Evolutionary conservation across 2,113 vertebrate genomes (phyloP).

Genomic region (Gymnobelideus leadbeateri): DNA sequence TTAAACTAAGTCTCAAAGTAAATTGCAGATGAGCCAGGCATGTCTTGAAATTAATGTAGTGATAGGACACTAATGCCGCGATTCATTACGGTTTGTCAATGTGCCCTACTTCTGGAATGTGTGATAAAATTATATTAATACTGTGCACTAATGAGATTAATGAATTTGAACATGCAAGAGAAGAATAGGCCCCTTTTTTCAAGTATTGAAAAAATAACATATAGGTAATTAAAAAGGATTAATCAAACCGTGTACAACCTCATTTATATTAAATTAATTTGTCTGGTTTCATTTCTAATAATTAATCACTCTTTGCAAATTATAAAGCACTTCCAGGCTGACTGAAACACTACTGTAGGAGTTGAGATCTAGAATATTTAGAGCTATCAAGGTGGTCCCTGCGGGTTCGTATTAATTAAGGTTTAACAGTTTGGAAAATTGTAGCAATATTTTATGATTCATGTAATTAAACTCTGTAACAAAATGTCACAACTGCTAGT

Average conservation of each 20-base stretch:
- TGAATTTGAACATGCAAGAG: conserved; percentile 91
- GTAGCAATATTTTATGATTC: conserved; percentile 91
- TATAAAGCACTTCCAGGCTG: conserved; percentile 83
- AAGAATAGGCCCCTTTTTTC: conserved; percentile 90
- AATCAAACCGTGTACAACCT: conserved; percentile 94
- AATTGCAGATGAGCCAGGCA: conserved; percentile 87
- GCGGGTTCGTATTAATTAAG: conserved; percentile 90
- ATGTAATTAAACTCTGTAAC: conserved; percentile 90
- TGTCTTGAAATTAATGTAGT: conserved; percentile 89
- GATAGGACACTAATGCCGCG: conserved; percentile 86
- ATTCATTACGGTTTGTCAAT: conserved; percentile 92
- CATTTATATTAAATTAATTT: conserved; percentile 99
- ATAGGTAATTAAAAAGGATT: conserved; percentile 99
- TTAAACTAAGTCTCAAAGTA: conserved; percentile 83
- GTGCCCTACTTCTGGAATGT: conserved; percentile 95
- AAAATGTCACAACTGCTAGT: conserved; percentile 87
- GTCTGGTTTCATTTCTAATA: conserved; percentile 90
- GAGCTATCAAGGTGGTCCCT: conserved; percentile 87
- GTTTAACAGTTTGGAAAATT: conserved; percentile 90
- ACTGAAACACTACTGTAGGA: conserved; percentile 79
- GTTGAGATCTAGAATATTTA: conserved; percentile 83
- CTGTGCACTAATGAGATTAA: conserved; percentile 99
- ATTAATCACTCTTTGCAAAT: conserved; percentile 88
- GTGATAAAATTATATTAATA: conserved; percentile 99
- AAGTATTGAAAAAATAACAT: conserved; percentile 94